Evolutionary conservation across 2,888 invertebrate genomes (phyloP).

Genomic region (Aleiodes alternator): DNA sequence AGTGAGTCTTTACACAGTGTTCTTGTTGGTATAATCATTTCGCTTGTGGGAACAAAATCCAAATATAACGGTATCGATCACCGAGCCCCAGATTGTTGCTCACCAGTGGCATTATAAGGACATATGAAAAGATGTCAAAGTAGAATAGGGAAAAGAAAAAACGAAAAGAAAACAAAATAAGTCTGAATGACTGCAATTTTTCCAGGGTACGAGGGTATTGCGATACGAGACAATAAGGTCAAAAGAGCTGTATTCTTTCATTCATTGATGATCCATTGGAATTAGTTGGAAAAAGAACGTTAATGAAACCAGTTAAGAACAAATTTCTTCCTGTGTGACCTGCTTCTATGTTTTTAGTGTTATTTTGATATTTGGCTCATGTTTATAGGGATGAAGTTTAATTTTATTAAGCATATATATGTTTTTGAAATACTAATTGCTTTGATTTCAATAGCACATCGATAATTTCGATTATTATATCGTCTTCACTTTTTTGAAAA

Average conservation of each 20-base stretch:
- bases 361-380: not conserved
- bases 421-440: too few species aligned
- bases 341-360: not conserved
- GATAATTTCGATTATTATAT: too few species aligned
- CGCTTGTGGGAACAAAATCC: slow-evolving; percentile 64
- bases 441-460: too few species aligned
- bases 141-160: not conserved
- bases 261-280: slow-evolving; percentile 3
- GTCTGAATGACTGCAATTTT: not conserved
- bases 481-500: too few species aligned
- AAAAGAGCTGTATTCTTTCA: not conserved
- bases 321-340: not conserved
- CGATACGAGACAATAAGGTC: slow-evolving; percentile 25
- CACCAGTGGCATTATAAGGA: slow-evolving; percentile 12
- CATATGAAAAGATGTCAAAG: slow-evolving; percentile 18
- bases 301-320: not conserved
- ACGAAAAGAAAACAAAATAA: not conserved
- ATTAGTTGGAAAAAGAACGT: not conserved
- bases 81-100: slow-evolving; percentile 55
- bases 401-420: too few species aligned
- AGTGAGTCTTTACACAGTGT: slow-evolving; percentile 1
- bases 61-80: slow-evolving; percentile 63
- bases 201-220: slow-evolving; percentile 28
- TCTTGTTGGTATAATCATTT: slow-evolving; percentile 47
- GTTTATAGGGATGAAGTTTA: not conserved